Percentiles rank a stretch among this genome's conserved stretches.
These are phyloP conservation scores for Drosophila mayaguana DNA, from an alignment of 2,888 invertebrate genomes.

Conservation along the genomic window DNA sequence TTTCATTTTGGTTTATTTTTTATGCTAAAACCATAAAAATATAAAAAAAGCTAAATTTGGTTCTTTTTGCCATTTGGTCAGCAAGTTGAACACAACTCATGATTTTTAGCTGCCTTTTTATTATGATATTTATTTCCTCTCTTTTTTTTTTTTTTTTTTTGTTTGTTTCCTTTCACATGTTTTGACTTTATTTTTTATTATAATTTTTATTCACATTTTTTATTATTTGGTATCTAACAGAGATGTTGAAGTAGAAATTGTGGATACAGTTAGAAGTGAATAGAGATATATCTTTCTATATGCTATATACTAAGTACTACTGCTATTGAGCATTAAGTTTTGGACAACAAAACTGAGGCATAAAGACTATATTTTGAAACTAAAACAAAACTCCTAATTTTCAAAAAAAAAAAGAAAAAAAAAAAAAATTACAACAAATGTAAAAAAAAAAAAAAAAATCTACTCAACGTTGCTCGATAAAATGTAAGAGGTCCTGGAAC, in stretches of 20 bases:
- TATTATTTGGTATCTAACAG: conserved; percentile 18
- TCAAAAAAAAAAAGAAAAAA: too few species aligned
- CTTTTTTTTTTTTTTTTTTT: conserved; percentile 16
- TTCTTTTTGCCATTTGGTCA: conserved; percentile 34
- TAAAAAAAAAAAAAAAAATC: too few species aligned
- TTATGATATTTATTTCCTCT: conserved; percentile 21
- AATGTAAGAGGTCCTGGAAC: too few species aligned
- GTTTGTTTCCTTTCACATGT: background rate
- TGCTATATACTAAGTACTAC: background rate
- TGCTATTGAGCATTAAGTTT: too few species aligned
- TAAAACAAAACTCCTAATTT: too few species aligned
- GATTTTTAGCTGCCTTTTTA: conserved; percentile 56
- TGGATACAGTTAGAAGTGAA: background rate
- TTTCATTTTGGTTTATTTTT: conserved; percentile 42
- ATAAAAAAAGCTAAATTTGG: background rate
- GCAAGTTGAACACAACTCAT: conserved; percentile 62
- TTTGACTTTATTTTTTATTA: conserved; percentile 1
- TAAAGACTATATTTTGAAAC: too few species aligned
- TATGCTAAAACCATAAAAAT: conserved; percentile 52
- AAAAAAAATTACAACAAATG: too few species aligned
- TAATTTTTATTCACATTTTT: conserved; percentile 13
- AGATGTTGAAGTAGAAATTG: conserved; percentile 8
- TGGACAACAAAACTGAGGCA: too few species aligned
- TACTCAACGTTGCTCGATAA: too few species aligned
- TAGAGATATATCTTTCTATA: background rate